Evolutionary conservation across 2,113 vertebrate genomes (phyloP), one percentile per base, ranked within the genome.

Genomic region (Pseudorectes ferrugineus): DNA sequence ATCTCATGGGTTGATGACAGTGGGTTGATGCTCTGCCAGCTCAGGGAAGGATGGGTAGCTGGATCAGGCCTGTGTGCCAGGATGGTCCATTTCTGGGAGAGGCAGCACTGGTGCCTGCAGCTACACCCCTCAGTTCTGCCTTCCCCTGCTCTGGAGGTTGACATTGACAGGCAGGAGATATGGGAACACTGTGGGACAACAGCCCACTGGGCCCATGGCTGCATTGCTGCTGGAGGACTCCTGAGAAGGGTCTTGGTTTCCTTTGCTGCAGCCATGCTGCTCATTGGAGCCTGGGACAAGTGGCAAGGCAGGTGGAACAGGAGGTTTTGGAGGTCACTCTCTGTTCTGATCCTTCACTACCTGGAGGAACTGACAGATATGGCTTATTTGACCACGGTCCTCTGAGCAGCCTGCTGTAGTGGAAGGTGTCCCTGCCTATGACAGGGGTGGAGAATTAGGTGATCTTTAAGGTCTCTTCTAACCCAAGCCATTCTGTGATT

Each of bases 141-240:
- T 66, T 77, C 9, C 46, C 10, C 52, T 17, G 46, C 3, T 21
- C n/a, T 2, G 3, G 38, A 38, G 21, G 68, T 4, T 45, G 88
- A 11, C 45, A 33, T 29, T 68, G 25, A 57, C 9, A 51, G 70
- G 24, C 48, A 67, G 82, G 46, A 67, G 52, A 67, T 21, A 4
- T 1, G 12, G 49, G 49, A 65, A n/a, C n/a, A 20, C 20, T 46
- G 52, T 0, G 2, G 31, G 46, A 26, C 43, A 0, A 24, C 52
- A 67, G 31, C 28, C 5, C 1, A 1, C 70, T 19, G 38, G 61
- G 74, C 43, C 11, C 6, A 2, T 16, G 77, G 33, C 28, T 36
- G 46, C 19, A 10, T 7, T 72, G 63, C n/a, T 81, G 46, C 23
- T 46, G 36, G 15, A 48, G 20, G 42, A 28, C 38, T 74, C 57